A percentile compares a stretch with the other conserved stretches of the same genome.
These are phyloP conservation scores for Netelia virgata DNA, from an alignment of 2,888 invertebrate genomes.

Conservation along the genomic window DNA sequence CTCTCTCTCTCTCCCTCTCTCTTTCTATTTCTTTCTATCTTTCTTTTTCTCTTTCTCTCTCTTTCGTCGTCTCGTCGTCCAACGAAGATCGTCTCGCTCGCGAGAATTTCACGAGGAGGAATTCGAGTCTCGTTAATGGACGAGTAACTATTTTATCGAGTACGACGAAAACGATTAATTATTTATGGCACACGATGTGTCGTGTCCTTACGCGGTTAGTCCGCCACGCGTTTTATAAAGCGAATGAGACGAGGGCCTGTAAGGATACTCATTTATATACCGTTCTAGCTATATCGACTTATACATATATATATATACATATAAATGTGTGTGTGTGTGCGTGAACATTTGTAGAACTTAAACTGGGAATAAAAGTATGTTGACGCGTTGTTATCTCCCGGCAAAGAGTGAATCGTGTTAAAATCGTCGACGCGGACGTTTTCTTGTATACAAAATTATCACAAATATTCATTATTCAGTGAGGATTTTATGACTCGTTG, in stretches of 20 bases:
- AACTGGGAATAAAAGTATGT: background rate
- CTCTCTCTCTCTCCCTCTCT: no score
- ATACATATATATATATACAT: no score
- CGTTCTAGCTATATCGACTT: background rate
- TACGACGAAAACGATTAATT: conserved; percentile 59
- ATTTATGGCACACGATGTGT: conserved; percentile 48
- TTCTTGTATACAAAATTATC: background rate
- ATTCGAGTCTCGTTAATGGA: conserved; percentile 53
- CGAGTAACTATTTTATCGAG: conserved; percentile 57
- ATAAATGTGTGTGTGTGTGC: no score
- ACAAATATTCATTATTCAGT: background rate
- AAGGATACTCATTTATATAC: background rate
- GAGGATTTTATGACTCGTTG: background rate
- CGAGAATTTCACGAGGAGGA: conserved; percentile 32
- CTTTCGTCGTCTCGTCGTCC: background rate
- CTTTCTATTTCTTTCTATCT: no score
- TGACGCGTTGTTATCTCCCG: conserved; percentile 16
- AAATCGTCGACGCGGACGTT: background rate
- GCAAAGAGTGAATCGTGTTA: background rate
- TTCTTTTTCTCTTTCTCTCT: no score
- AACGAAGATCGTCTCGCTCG: background rate
- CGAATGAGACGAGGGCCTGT: background rate
- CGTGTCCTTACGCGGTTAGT: conserved; percentile 39
- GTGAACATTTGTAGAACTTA: background rate
- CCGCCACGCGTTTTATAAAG: background rate